These are phyloP conservation scores for Drosophila sproati DNA, from an alignment of 1,140 invertebrate species.

Conservation along the genomic window DNA sequence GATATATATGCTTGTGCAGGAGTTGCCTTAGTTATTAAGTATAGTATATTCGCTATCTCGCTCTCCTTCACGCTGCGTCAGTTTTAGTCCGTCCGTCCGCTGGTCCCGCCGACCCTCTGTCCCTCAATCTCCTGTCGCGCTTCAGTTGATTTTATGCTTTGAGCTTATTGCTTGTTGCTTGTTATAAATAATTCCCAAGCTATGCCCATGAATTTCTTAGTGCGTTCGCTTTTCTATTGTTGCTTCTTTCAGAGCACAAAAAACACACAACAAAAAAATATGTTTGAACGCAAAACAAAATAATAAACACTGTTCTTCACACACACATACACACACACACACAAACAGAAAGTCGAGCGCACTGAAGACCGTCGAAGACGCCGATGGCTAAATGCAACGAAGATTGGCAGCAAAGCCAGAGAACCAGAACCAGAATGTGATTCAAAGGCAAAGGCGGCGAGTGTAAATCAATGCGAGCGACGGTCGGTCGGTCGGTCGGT, in stretches of 20 bases:
- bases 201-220: slow-evolving; percentile 18
- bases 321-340: slow-evolving; percentile 19
- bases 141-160: slow-evolving; percentile 60
- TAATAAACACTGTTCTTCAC: slow-evolving; percentile 23
- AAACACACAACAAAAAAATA: slow-evolving; percentile 2
- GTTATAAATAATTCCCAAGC: slow-evolving; percentile 40
- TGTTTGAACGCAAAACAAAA: slow-evolving; percentile 26
- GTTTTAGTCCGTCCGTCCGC: slow-evolving; percentile 13
- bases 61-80: slow-evolving; percentile 47
- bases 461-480: slow-evolving; percentile 41
- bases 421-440: slow-evolving; percentile 36
- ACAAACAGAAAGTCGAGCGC: background rate
- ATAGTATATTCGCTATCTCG: slow-evolving; percentile 46
- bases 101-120: slow-evolving; percentile 21
- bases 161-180: slow-evolving; percentile 15
- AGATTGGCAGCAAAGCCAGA: slow-evolving; percentile 35
- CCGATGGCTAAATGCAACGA: slow-evolving; percentile 34
- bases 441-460: slow-evolving; percentile 13
- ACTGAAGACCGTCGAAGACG: slow-evolving; percentile 21
- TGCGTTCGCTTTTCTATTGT: slow-evolving; percentile 29
- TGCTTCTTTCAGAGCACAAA: slow-evolving; percentile 23
- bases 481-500: slow-evolving; percentile 29
- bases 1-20: slow-evolving; percentile 18
- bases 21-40: slow-evolving; percentile 49
- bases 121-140: slow-evolving; percentile 48